Percentiles rank a stretch among this genome's conserved stretches.
Conservation (phyloP, 2,888 invertebrate species). For the Abscondita cerata region DNA sequence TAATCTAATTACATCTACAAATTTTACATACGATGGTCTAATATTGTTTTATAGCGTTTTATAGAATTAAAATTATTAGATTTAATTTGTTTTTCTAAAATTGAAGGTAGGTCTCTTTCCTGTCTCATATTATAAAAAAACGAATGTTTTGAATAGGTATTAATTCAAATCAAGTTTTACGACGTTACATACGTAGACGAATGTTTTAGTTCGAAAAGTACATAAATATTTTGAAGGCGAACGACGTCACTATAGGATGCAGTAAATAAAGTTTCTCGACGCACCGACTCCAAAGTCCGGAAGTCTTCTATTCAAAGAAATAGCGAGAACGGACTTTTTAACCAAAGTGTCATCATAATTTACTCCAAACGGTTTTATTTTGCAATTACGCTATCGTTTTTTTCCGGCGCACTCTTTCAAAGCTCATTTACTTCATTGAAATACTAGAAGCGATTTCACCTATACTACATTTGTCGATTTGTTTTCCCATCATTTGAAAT, state of each 20-base stretch:
- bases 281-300: constrained; percentile 55
- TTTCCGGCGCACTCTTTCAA: not conserved
- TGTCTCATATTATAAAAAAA: too few relatives aligned
- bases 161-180: constrained; percentile 1
- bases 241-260: constrained; percentile 47
- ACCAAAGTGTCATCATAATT: constrained; percentile 27
- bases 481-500: not conserved
- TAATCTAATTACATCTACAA: constrained; percentile 22
- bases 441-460: not conserved
- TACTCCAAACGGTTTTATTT: constrained; percentile 25
- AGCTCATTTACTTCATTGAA: constrained; percentile 11
- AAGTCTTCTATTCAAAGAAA: constrained; percentile 57
- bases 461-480: not conserved
- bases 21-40: constrained; percentile 10
- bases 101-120: not conserved
- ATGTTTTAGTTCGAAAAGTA: constrained; percentile 20
- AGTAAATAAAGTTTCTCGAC: constrained; percentile 58
- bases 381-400: constrained; percentile 24
- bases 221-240: constrained; percentile 40
- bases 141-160: not conserved
- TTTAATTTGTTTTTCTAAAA: constrained; percentile 1
- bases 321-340: constrained; percentile 42
- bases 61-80: too few relatives aligned
- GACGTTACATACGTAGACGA: constrained; percentile 11
- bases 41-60: not conserved